phyloP scores from a whole-genome alignment of 2,797 vertebrate species.

The Masticophis lateralis region DNA sequence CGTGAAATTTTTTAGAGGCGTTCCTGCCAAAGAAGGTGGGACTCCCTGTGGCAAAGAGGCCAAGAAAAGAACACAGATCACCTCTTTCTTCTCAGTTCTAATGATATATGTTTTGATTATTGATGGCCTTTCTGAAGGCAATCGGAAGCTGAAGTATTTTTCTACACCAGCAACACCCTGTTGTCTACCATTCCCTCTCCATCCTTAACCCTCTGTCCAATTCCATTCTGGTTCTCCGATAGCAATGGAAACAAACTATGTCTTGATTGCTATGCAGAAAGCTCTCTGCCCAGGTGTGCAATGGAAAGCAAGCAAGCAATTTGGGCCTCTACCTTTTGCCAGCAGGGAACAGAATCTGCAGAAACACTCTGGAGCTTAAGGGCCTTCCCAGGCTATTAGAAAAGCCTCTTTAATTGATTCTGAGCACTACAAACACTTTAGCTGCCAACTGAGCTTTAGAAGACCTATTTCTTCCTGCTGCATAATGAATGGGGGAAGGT shows the following conservation, averaged over 20 bases:
- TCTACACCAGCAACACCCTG: background rate
- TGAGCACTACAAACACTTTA: background rate
- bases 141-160: background rate
- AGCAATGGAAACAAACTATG: background rate
- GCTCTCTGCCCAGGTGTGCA: background rate
- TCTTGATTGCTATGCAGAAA: conserved; percentile 1
- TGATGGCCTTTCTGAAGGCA: background rate
- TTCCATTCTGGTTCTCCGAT: background rate
- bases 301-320: background rate
- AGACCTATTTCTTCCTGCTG: background rate
- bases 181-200: background rate
- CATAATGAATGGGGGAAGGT: background rate
- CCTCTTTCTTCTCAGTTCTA: background rate
- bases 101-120: background rate
- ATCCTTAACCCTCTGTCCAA: background rate
- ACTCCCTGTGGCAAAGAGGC: background rate
- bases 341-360: background rate
- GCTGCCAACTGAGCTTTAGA: background rate
- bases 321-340: background rate
- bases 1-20: background rate
- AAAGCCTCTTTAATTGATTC: background rate
- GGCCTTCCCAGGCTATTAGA: background rate
- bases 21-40: background rate
- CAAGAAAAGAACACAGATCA: background rate
- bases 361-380: background rate